Evolutionary conservation across 2,797 vertebrate species (phyloP).

Genomic region (Enteromius radiatus): DNA sequence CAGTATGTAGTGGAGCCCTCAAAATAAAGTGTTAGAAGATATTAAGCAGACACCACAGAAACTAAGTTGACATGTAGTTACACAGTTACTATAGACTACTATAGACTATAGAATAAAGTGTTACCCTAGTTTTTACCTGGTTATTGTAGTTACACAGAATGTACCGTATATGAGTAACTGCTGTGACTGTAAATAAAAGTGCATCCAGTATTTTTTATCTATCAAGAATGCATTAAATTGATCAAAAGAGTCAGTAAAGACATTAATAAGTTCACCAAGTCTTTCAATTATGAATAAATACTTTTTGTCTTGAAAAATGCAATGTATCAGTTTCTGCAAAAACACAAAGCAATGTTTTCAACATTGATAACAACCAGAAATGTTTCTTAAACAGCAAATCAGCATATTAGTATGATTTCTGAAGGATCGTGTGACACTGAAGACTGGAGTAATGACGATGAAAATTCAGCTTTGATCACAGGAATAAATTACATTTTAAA

Average conservation of each 20-base stretch:
- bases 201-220: neutral
- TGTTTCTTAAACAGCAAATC: neutral
- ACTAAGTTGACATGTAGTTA: too few species aligned
- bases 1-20: too few species aligned
- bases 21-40: too few species aligned
- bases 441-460: neutral
- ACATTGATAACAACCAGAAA: neutral
- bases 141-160: too few species aligned
- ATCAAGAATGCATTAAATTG: neutral
- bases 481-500: neutral
- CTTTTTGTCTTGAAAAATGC: neutral
- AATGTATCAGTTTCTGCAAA: neutral
- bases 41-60: too few species aligned
- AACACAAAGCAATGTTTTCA: neutral
- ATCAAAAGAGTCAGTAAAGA: neutral
- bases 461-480: neutral
- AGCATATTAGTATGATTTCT: neutral
- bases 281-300: neutral
- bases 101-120: too few species aligned
- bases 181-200: too few species aligned
- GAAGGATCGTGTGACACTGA: neutral
- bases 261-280: neutral
- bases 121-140: too few species aligned
- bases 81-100: too few species aligned
- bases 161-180: too few species aligned